Evolutionary conservation across 1,140 invertebrate genomes (phyloP).

Genomic region (Choristoneura fumiferana): DNA sequence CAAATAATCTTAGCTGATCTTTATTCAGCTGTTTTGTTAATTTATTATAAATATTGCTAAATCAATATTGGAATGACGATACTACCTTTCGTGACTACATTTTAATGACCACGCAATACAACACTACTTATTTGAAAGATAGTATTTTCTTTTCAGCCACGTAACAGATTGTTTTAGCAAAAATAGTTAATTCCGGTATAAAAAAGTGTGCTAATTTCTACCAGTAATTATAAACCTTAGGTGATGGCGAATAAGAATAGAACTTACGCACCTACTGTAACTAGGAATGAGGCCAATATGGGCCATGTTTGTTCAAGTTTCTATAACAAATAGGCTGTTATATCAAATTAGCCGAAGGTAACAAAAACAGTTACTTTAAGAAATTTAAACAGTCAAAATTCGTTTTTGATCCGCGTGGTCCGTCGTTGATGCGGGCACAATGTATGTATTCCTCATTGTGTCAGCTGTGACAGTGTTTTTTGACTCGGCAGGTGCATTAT

Average conservation of each 20-base stretch:
- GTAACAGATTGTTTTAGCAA: too few relatives aligned
- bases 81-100: too few relatives aligned
- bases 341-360: background rate
- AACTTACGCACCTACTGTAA: background rate
- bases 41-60: too few relatives aligned
- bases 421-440: background rate
- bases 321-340: background rate
- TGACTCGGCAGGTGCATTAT: background rate
- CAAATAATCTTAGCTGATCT: too few relatives aligned
- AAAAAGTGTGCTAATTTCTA: background rate
- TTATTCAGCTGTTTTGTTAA: too few relatives aligned
- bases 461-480: background rate
- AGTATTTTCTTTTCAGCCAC: too few relatives aligned
- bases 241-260: background rate
- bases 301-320: background rate
- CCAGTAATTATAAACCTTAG: background rate
- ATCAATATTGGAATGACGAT: too few relatives aligned
- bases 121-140: too few relatives aligned
- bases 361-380: background rate
- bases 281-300: background rate
- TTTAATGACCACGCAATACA: too few relatives aligned
- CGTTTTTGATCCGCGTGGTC: background rate
- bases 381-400: background rate
- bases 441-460: background rate
- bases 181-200: too few relatives aligned